Conservation (phyloP, 2,113 vertebrate genomes). For the Drymodes brunneopygia region DNA sequence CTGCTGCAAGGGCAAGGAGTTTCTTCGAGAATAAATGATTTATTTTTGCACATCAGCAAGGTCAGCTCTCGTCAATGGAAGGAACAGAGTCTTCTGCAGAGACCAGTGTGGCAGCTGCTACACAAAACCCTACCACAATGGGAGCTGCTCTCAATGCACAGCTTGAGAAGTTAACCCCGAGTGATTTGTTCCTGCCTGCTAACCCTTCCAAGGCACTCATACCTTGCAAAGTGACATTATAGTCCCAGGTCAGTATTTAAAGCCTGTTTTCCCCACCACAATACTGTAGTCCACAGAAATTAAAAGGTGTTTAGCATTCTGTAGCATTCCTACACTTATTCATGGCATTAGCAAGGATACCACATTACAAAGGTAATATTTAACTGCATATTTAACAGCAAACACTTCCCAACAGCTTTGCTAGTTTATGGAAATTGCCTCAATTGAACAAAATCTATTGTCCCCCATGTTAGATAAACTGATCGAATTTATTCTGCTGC, state of each 20-base stretch:
- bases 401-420: neutral
- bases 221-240: neutral
- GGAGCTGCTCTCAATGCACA: neutral
- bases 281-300: neutral
- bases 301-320: neutral
- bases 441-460: neutral
- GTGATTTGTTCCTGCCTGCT: neutral
- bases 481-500: neutral
- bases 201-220: neutral
- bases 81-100: neutral
- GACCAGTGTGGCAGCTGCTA: neutral
- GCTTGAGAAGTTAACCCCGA: neutral
- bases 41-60: neutral
- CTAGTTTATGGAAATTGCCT: neutral
- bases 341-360: neutral
- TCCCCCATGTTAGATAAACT: neutral
- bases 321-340: neutral
- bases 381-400: neutral
- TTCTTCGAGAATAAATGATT: neutral
- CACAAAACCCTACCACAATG: neutral
- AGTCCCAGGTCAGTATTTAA: neutral
- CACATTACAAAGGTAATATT: neutral
- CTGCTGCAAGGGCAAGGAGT: neutral
- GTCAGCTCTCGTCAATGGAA: neutral
- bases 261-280: neutral